Evolutionary conservation across 2,888 invertebrate genomes (phyloP), one percentile per base, ranked within the genome.

Genomic region (Megalurothrips usitatus): DNA sequence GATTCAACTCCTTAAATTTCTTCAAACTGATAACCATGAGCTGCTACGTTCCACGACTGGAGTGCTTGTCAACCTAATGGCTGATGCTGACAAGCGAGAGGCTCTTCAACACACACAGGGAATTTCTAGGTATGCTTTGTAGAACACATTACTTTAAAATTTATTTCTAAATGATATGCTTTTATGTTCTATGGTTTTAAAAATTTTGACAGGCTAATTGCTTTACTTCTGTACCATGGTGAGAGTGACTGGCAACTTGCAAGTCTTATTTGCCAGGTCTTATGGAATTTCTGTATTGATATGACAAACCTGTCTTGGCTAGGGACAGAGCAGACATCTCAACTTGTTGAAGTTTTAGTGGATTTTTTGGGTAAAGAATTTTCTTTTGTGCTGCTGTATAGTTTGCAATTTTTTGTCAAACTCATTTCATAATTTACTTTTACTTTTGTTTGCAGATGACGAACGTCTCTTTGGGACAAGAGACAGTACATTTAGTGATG

Each of bases 11-110:
- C 89, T 91, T 43, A 89, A 90, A 19, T 90, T 91, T 84, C 86
- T 92, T 79, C 89, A 91, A 75, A 90, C 90, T 84, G 90, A 91
- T 90, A 85, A 84, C 82, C 83, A 82, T 79, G 92, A 92, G 84
- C 89, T 95, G 23, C 90, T 94, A 0, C 92, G 92, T 85, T 93
- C 94, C 10, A 92, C 94, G 2, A 92, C 94, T 81, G 96, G 96
- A 1, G 94, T 96, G 68, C 89, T 96, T 80, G 94, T 96, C 28
- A 96, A 96, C 89, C 90, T 96, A 84, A 91, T 91, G 86, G 90
- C 91, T 17, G 91, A 90, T 83, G 88, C 88, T 84, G 89, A 90
- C 83, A 90, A 90, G 82, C 87, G 91, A 79, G 85, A 87, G 47
- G 87, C 90, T 48, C 90, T 92, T 80, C 88, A 89, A 84, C 88